Base-by-base conservation (phyloP, 1,140 invertebrate species). In the Neoseiulus cucumeris region DNA sequence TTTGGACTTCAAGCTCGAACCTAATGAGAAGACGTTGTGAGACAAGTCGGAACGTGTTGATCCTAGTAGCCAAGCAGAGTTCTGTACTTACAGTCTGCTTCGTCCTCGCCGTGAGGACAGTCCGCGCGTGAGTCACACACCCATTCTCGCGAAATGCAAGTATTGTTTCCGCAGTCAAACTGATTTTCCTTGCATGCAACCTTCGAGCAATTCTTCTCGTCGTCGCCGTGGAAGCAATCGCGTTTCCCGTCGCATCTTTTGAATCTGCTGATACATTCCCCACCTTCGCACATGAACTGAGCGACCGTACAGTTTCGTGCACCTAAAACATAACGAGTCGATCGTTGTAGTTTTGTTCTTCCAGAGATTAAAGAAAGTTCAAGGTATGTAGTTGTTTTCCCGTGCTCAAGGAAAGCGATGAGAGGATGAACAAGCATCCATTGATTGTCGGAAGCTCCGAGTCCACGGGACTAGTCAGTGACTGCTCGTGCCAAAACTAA, bases 61-160 rank as follows among this genome's bases (percentile, higher is more conserved):
- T n/a, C 42, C 12, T 44, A 44, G 42, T 44, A 12, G 12, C 42
- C n/a, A 12, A 12, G 42, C 12, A 12, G 12, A 44, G 12, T 44
- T 44, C 12, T 44, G n/a, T 47, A 47, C 45, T 47, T 14, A 65
- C 70, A 70, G 42, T 51, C 42, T 1, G 47, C 29, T 65, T 76
- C 75, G 66, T 76, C 75, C 12, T 66, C 68, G 7, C 67, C 72
- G 67, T 76, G 72, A 1, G 65, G 64, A 64, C 74, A 75, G 65
- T 75, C 73, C 22, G 70, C 44, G 12, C 65, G 42, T 1, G 70
- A 71, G 51, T 75, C 68, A 68, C 74, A 75, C 9, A 69, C 67
- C 30, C 67, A 65, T 28, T 44, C 39, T 9, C 64, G 55, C 2
- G 64, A 5, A n/a, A 75, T 70, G 68, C 73, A 74, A 0, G 64